Evolutionary conservation across 2,888 invertebrate species (phyloP), one percentile per base, ranked within the genome.

Genomic region (Neoaliturus tenellus): DNA sequence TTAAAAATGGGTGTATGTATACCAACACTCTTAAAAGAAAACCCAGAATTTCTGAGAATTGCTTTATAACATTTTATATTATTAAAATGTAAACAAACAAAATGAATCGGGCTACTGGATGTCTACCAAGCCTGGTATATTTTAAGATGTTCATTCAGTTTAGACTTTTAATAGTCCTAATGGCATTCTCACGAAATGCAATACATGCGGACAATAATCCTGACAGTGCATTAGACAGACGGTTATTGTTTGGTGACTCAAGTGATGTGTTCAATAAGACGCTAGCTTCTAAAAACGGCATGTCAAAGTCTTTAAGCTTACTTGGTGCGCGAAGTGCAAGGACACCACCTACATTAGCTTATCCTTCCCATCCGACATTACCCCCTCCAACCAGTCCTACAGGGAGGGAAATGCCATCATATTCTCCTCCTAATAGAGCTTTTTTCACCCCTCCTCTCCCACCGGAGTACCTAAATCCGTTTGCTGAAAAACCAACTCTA

Each of bases 401-500:
- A 25, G 87, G 87, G 20, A 87, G 87, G 39, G 87, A 86, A 10
- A 86, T 87, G 93, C 96, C 96, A 51, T 96, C 95, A 48, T 97
- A 97, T 91, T 95, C 96, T 80, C 96, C 97, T 28, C 95, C 95
- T 41, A 91, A 96, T 84, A 93, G 94, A 17, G 92, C 92, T 28
- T 95, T 96, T 90, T 95, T 95, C 90, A 97, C 97, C 0, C 97
- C 97, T 0, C 96, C 96, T 0, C 90, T 97, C 86, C 97, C 96
- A 17, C 96, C 96, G 10, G 96, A 96, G 90, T 96, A 95, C 89
- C 93, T 94, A 85, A 96, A 96, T 91, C 96, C 97, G 0, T 97
- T 97, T 89, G 96, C 96, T n/a, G 96, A 97, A 89, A 97, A 96
- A 90, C 97, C 97, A 80, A 97, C 97, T 71, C 91, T 97, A 84